These are phyloP conservation scores for Hylaea fasciaria DNA, from an alignment of 2,888 invertebrate species.

Conservation along the genomic window DNA sequence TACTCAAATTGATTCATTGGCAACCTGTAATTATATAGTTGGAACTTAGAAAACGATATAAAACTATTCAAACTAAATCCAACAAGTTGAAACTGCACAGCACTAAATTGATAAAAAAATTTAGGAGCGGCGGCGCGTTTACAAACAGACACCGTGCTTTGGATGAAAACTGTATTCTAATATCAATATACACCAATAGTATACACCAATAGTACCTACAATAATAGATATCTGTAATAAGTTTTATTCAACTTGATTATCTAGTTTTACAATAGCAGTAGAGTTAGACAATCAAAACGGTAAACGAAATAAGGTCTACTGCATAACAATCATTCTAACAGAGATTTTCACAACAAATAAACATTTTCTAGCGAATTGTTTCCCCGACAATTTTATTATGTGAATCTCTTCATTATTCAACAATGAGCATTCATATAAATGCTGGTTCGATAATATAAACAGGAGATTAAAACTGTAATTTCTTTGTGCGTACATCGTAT, in stretches of 20 bases:
- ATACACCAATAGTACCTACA: no score
- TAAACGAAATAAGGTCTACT: conserved; percentile 23
- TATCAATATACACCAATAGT: no score
- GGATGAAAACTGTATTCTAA: no score
- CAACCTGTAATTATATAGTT: no score
- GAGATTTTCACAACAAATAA: conserved; percentile 26
- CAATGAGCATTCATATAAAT: conserved; percentile 31
- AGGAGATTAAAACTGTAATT: conserved; percentile 66
- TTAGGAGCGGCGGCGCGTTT: no score
- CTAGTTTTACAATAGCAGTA: conserved; percentile 3
- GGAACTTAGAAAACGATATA: no score
- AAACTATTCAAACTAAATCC: no score
- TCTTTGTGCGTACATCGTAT: conserved; percentile 54
- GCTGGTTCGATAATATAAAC: conserved; percentile 46
- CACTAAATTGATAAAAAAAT: no score
- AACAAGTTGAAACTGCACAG: no score
- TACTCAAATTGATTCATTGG: no score
- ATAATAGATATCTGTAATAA: no score
- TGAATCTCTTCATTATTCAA: conserved; percentile 35
- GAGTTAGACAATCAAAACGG: conserved; percentile 22
- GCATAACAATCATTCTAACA: conserved; percentile 18
- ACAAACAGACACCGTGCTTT: no score
- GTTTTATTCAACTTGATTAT: not conserved
- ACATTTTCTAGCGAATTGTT: conserved; percentile 28
- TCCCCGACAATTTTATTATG: conserved; percentile 37